Conservation (phyloP, 2,113 vertebrate genomes). For the Oceanodroma tethys region DNA sequence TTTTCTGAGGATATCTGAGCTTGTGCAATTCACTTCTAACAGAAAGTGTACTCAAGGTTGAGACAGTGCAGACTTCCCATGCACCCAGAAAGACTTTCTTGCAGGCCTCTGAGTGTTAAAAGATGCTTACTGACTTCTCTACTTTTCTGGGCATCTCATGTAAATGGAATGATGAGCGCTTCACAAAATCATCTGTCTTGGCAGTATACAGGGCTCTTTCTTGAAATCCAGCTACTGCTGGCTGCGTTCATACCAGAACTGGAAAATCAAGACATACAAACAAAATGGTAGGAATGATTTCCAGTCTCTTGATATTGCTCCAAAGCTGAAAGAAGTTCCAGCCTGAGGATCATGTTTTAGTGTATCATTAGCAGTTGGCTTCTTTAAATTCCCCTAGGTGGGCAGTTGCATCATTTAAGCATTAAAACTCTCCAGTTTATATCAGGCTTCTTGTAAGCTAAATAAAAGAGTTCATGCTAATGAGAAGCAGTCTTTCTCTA, state of each 20-base stretch:
- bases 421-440: not conserved
- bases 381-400: slow-evolving; percentile 22
- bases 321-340: slow-evolving; percentile 11
- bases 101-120: not conserved
- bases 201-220: not conserved
- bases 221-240: slow-evolving; percentile 19
- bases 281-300: slow-evolving; percentile 1
- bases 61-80: slow-evolving; percentile 22
- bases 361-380: not conserved
- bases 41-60: slow-evolving; percentile 50
- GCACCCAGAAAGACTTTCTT: not conserved
- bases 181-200: not conserved
- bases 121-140: not conserved
- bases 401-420: not conserved
- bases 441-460: not conserved
- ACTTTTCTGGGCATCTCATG: not conserved
- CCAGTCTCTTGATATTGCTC: not conserved
- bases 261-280: slow-evolving; percentile 32
- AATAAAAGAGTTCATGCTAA: not conserved
- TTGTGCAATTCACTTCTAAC: slow-evolving; percentile 58
- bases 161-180: not conserved
- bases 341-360: not conserved
- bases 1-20: slow-evolving; percentile 57
- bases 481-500: not conserved
- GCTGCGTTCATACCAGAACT: not conserved